A percentile compares a stretch with the other conserved stretches of the same genome.
These are phyloP conservation scores for Myiopsitta monachus DNA, from an alignment of 2,113 vertebrate species.

Conservation along the genomic window DNA sequence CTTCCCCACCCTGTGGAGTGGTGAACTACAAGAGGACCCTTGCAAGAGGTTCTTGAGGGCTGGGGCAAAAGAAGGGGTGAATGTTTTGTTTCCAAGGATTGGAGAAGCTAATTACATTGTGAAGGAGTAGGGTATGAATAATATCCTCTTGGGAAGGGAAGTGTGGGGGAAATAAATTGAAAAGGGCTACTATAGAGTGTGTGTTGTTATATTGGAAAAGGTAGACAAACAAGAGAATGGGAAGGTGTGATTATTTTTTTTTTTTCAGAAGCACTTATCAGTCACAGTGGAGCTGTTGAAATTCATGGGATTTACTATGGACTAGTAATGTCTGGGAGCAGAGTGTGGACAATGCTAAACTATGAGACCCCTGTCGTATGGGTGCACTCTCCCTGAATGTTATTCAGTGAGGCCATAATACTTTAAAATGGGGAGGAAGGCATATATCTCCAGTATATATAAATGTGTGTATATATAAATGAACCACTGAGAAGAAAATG, in stretches of 20 bases:
- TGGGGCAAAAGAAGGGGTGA: background rate
- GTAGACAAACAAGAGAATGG: background rate
- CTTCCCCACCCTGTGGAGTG: background rate
- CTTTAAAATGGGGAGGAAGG: background rate
- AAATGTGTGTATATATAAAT: background rate
- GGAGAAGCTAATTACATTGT: background rate
- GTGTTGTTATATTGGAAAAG: background rate
- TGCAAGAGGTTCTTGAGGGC: background rate
- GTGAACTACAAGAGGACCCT: background rate
- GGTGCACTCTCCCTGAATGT: background rate
- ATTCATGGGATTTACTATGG: background rate
- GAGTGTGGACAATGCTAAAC: background rate
- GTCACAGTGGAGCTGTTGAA: background rate
- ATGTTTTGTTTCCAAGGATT: background rate
- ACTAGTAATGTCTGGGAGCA: background rate
- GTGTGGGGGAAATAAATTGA: slow-evolving; percentile 19
- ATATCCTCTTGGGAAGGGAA: slow-evolving; percentile 9
- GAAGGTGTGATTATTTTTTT: background rate
- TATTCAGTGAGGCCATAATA: background rate
- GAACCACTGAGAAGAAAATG: background rate
- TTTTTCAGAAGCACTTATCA: slow-evolving; percentile 10
- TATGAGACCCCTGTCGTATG: background rate
- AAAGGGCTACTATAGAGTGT: background rate
- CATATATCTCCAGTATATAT: background rate
- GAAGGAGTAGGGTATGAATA: background rate